These are phyloP conservation scores for Venusia cambrica DNA, from an alignment of 2,888 invertebrate genomes.

Conservation along the genomic window DNA sequence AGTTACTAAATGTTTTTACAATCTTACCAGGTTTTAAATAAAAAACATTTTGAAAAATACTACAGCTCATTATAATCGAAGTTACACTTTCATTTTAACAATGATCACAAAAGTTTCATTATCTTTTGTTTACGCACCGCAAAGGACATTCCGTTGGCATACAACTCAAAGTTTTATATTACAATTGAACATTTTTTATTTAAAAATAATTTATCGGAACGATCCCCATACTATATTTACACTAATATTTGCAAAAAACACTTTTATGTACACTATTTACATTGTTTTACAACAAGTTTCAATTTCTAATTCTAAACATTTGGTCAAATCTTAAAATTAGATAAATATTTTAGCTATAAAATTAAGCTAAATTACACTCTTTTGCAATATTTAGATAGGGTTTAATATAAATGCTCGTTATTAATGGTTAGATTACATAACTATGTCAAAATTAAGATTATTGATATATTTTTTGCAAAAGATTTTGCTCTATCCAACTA, in stretches of 20 bases:
- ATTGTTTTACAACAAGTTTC: slow-evolving; percentile 54
- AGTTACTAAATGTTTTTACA: background rate
- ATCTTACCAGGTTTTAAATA: slow-evolving; percentile 28
- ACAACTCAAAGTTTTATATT: slow-evolving; percentile 57
- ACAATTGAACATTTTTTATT: slow-evolving; percentile 61
- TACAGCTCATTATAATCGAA: slow-evolving; percentile 80
- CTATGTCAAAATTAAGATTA: slow-evolving; percentile 10
- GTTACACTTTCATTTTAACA: slow-evolving; percentile 79
- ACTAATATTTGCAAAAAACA: slow-evolving; percentile 75
- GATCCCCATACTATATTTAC: slow-evolving; percentile 61
- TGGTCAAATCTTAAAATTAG: slow-evolving; percentile 76
- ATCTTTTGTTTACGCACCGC: slow-evolving; percentile 70
- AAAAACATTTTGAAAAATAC: slow-evolving; percentile 68
- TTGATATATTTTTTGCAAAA: slow-evolving; percentile 15
- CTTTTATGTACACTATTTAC: slow-evolving; percentile 64
- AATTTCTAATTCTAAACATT: slow-evolving; percentile 64
- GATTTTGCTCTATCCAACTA: slow-evolving; percentile 30
- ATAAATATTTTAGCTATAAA: slow-evolving; percentile 47
- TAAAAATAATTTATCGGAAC: slow-evolving; percentile 69
- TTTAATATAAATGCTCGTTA: background rate
- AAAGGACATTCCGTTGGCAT: slow-evolving; percentile 70
- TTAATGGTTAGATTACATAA: no score
- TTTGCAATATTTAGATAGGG: slow-evolving; percentile 28
- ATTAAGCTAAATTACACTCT: slow-evolving; percentile 43
- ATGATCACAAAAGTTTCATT: slow-evolving; percentile 75